Evolutionary conservation across 2,113 vertebrate genomes (phyloP).

Genomic region (Poecile atricapillus): DNA sequence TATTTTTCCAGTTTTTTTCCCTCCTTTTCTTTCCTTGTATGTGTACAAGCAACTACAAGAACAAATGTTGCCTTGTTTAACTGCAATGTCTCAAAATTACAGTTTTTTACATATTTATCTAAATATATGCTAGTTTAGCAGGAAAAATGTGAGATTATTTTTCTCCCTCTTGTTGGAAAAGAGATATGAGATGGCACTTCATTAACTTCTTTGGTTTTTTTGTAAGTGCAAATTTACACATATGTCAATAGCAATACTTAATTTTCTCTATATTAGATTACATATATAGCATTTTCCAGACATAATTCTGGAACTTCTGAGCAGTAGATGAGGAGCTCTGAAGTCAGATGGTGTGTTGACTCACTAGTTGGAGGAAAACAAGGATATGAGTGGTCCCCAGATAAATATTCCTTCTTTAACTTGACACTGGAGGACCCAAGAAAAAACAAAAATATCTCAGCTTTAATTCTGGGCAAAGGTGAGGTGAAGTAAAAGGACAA

Average conservation of each 20-base stretch:
- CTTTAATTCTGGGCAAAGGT: neutral
- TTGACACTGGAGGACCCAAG: neutral
- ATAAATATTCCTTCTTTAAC: neutral
- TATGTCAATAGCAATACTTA: neutral
- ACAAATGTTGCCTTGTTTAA: neutral
- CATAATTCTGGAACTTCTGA: neutral
- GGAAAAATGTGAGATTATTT: neutral
- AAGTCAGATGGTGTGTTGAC: neutral
- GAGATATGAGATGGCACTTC: neutral
- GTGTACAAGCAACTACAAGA: neutral
- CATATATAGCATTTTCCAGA: neutral
- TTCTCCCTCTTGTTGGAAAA: neutral
- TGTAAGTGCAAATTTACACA: neutral
- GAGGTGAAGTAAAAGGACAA: neutral
- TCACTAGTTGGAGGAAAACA: neutral
- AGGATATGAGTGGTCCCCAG: neutral
- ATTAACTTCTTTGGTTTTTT: neutral
- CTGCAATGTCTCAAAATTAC: neutral
- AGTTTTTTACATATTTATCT: neutral
- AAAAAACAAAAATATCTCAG: neutral
- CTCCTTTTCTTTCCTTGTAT: neutral
- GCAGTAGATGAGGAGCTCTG: neutral
- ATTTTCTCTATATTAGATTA: neutral
- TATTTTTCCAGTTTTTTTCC: neutral
- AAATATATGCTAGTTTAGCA: neutral